Evolutionary conservation across 2,888 invertebrate genomes (phyloP), one percentile per base, ranked within the genome.

Genomic region (Frankliniella intonsa): DNA sequence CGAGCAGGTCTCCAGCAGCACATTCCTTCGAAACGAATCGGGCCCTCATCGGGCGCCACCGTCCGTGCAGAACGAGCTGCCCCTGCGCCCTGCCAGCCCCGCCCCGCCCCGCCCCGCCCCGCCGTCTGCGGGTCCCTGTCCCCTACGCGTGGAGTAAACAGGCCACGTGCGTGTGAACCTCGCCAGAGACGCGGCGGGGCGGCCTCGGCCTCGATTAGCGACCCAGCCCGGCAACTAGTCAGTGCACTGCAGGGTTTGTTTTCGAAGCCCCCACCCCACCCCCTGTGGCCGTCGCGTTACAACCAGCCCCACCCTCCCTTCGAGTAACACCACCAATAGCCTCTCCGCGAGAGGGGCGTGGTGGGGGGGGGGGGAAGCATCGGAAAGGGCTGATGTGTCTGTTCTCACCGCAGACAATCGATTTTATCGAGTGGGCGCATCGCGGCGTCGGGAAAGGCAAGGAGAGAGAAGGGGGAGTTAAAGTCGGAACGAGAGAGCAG

Each of bases 381-480:
- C n/a, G 69, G n/a, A 0, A 22, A 38, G 38, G 22, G 69, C 69
- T 76, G 69, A 76, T 76, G 69, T 76, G 69, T 76, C 69, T 76
- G 69, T 76, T 76, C 69, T 76, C 69, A 76, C 69, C 69, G 69
- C 69, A 76, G 69, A 76, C 69, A 76, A 76, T 76, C 69, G 69
- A 76, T 76, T 76, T 76, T 76, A 76, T 76, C 69, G 69, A 76
- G 69, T 25, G 69, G 25, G 69, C 69, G n/a, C 22, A 7, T 22
- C 69, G 22, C 25, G 62, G 62, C 62, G 62, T n/a, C 19, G 62
- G n/a, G 62, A 7, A 62, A n/a, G 14, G 14, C 55, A 55, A 17
- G 55, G 14, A 12, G 7, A 55, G 55, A 12, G 62, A 62, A 17
- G 62, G 62, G 62, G 17, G 14, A n/a, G 62, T 17, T 17, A 3